Evolutionary conservation across 2,797 vertebrate species (phyloP), one percentile per base, ranked within the genome.

Genomic region (Rhynchotus rufescens): DNA sequence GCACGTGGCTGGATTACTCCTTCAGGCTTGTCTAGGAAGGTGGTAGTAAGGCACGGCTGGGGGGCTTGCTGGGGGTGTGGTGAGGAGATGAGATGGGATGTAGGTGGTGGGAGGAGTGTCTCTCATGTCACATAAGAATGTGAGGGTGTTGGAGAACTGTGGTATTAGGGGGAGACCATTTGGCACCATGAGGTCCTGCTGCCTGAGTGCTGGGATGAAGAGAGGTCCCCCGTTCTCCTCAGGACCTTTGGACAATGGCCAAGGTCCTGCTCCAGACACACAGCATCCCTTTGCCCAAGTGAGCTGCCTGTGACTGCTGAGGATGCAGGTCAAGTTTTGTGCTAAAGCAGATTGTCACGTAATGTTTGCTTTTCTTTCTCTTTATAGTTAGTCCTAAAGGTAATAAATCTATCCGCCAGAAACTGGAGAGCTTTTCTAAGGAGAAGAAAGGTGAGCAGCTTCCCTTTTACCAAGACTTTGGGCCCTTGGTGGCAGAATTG

Each of bases 361-460:
- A 80, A 10, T 51, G n/a, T 76, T 28, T 42, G 38, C n/a, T 64
- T 56, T 36, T 59, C 51, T 49, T 82, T 90, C 44, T 69, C 38
- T 56, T 62, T 64, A 1, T 86, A 99, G 98, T 96, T 91, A 97
- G 86, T 40, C 97, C 80, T 47, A 99, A 98, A 74, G 95, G 98
- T 71, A 97, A 96, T 44, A 99, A 98, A 95, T 98, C 98, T 2
- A 96, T 99, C 45, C 96, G 98, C 67, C 97, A 98, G 96, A 99
- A 98, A 89, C 98, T 98, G 83, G 98, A 99, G 93, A 98, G 98
- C 12, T 98, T 98, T 71, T 98, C 98, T 1, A 99, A 98, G 93
- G 98, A 99, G 84, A 98, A 98, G 97, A 99, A 98, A 87, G 98
- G 98, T 94, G 96, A 98, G 90, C 30, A 56, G 51, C 42, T 9